These are phyloP conservation scores for Danio tinwini DNA, from an alignment of 2,797 vertebrate species.

Conservation along the genomic window DNA sequence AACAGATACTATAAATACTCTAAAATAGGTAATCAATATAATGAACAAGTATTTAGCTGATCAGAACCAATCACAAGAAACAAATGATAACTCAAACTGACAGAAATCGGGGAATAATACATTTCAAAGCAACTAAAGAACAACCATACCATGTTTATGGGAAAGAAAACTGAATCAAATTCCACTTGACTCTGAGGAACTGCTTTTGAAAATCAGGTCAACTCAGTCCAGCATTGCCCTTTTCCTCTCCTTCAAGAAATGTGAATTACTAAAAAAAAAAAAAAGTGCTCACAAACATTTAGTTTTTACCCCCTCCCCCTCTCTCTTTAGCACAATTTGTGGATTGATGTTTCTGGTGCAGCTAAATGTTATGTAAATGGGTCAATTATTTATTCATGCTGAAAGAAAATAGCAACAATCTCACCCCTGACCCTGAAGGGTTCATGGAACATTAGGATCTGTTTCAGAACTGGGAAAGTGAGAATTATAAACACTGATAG, in stretches of 20 bases:
- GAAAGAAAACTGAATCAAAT: background rate
- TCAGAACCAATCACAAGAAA: no score
- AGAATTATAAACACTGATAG: conserved; percentile 52
- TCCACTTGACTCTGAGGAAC: background rate
- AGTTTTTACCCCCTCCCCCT: conserved; percentile 1
- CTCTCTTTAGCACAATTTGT: conserved; percentile 29
- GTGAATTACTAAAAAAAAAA: conserved; percentile 3
- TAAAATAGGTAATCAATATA: no score
- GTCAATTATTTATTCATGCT: conserved; percentile 63
- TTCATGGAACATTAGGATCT: conserved; percentile 52
- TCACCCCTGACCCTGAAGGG: conserved; percentile 53
- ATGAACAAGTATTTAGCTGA: no score
- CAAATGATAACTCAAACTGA: no score
- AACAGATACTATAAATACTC: no score
- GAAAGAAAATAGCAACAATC: conserved; percentile 55
- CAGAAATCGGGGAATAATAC: no score
- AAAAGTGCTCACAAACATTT: conserved; percentile 22
- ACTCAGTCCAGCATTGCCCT: background rate
- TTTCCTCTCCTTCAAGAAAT: conserved; percentile 28
- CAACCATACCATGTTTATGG: no score
- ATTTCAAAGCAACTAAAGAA: no score
- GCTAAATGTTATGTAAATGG: conserved; percentile 63
- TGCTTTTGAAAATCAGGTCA: conserved; percentile 18
- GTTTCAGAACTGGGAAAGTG: conserved; percentile 38
- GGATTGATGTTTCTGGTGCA: conserved; percentile 60